Evolutionary conservation across 2,113 vertebrate species (phyloP).

Genomic region (Chrysochloris asiatica): DNA sequence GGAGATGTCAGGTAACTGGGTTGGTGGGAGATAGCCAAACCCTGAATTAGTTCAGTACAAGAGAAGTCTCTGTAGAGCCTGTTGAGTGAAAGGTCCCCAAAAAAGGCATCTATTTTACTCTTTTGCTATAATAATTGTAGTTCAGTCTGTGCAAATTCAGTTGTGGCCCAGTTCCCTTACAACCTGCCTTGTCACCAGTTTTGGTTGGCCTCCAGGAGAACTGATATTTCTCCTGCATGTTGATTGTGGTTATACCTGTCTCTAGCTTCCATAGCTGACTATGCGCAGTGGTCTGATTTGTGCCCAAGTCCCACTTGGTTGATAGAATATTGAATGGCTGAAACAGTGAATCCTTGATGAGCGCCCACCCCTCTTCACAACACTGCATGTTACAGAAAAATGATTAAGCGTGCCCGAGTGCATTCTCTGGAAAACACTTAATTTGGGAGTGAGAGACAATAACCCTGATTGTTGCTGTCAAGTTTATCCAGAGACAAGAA

Average conservation of each 20-base stretch:
- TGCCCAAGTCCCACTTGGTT: not conserved
- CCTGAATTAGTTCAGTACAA: not conserved
- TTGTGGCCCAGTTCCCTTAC: not conserved
- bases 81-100: not conserved
- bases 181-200: not conserved
- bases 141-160: conserved; percentile 1
- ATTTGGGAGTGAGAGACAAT: conserved; percentile 75
- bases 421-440: conserved; percentile 75
- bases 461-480: conserved; percentile 74
- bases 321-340: conserved; percentile 60
- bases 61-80: not conserved
- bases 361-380: no score
- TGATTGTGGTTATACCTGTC: not conserved
- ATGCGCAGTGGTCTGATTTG: not conserved
- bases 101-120: conserved; percentile 28
- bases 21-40: not conserved
- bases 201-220: not conserved
- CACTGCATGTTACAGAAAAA: no score
- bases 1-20: not conserved
- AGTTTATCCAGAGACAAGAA: conserved; percentile 71
- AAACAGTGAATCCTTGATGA: no score
- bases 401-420: conserved; percentile 67
- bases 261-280: not conserved
- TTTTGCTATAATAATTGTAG: not conserved
- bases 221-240: not conserved